Percentiles rank a stretch among this genome's conserved stretches.
These are phyloP conservation scores for Montipora cactus DNA, from an alignment of 64 coral and sea anemone genomes.

Conservation along the genomic window DNA sequence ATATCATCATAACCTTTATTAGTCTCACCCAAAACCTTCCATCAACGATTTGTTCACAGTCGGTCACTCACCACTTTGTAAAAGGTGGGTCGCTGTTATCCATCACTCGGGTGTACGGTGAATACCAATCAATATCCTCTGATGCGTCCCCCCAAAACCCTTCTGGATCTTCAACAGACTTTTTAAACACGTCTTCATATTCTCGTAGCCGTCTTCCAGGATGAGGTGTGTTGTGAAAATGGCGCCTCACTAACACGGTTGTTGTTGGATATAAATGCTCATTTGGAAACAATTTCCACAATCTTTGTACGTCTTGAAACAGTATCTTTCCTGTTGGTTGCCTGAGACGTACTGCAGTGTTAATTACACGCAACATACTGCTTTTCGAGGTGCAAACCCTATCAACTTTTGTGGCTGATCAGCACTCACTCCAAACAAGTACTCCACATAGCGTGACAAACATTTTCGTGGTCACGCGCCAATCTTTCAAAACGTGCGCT, in stretches of 20 bases:
- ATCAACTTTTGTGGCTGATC: not conserved
- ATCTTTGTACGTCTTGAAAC: not conserved
- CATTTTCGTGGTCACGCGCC: not conserved
- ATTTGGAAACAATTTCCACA: not conserved
- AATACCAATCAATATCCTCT: constrained; percentile 90
- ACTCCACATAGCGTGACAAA: not conserved
- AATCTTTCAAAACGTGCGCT: not conserved
- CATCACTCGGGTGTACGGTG: constrained; percentile 74
- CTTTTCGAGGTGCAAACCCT: not conserved
- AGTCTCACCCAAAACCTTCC: not conserved
- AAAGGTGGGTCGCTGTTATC: constrained; percentile 88
- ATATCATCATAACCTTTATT: too few species aligned
- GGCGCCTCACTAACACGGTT: not conserved
- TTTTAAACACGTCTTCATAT: constrained; percentile 84
- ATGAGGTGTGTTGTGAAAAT: constrained; percentile 36
- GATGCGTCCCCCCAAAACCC: constrained; percentile 78
- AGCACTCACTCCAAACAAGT: too few species aligned
- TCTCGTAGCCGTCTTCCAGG: not conserved
- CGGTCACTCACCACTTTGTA: constrained; percentile 81
- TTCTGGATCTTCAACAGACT: constrained; percentile 77
- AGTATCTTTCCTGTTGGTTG: not conserved
- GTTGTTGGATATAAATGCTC: not conserved
- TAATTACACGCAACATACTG: not conserved
- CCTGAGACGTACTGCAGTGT: not conserved
- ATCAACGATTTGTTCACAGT: not conserved